Conservation (phyloP, 2,888 invertebrate genomes). For the Lacanobia wlatinum region DNA sequence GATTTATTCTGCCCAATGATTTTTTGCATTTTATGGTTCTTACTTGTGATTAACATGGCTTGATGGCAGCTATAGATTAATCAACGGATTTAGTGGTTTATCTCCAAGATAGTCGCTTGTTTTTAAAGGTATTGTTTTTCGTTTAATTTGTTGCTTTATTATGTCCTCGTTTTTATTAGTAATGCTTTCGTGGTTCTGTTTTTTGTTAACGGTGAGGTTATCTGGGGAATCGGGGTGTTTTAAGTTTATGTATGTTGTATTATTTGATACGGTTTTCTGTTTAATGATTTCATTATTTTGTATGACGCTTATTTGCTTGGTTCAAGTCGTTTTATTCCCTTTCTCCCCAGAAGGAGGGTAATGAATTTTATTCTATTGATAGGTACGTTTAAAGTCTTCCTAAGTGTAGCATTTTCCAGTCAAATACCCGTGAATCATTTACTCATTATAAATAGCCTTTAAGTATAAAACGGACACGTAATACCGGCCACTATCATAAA, state of each 20-base stretch:
- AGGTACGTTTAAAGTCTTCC: constrained; percentile 2
- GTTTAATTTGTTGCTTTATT: constrained; percentile 66
- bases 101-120: constrained; percentile 56
- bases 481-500: constrained; percentile 79
- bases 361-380: neutral
- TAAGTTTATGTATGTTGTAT: constrained; percentile 41
- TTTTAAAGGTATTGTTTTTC: constrained; percentile 55
- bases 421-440: constrained; percentile 56
- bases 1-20: constrained; percentile 76
- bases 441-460: constrained; percentile 57
- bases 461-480: constrained; percentile 63
- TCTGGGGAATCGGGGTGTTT: constrained; percentile 46
- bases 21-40: constrained; percentile 75
- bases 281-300: constrained; percentile 48
- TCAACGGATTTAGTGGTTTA: constrained; percentile 63
- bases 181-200: constrained; percentile 46
- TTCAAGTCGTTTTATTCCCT: neutral
- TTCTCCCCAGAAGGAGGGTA: no score
- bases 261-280: constrained; percentile 36
- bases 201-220: constrained; percentile 45
- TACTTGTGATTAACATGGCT: constrained; percentile 62
- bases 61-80: constrained; percentile 67
- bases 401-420: constrained; percentile 36
- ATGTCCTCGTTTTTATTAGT: constrained; percentile 61
- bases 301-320: neutral